phyloP scores from a whole-genome alignment of 2,113 vertebrate genomes.

The Polypterus senegalus region DNA sequence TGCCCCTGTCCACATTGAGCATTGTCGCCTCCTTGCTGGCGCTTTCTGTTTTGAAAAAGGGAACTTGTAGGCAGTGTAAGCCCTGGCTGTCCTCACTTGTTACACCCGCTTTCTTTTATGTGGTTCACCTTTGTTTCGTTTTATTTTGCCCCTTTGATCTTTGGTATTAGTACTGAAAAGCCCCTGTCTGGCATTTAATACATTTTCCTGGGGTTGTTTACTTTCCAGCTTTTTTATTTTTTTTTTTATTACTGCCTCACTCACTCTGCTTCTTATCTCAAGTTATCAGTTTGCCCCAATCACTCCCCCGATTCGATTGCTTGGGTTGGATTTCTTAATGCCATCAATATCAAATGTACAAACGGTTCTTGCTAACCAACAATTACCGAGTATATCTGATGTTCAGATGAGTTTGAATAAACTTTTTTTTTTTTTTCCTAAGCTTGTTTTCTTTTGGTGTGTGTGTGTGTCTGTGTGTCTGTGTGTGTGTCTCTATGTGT shows the following conservation, averaged over 20 bases:
- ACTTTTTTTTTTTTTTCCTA: slow-evolving; percentile 64
- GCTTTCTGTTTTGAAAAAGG: not conserved
- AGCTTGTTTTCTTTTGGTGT: slow-evolving; percentile 36
- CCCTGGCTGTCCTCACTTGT: not conserved
- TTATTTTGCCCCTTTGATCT: not conserved
- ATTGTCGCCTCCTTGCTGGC: no score
- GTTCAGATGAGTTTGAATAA: slow-evolving; percentile 86
- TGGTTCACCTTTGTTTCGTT: not conserved
- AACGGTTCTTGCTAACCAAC: slow-evolving; percentile 75
- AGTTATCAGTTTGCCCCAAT: slow-evolving; percentile 20
- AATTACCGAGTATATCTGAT: slow-evolving; percentile 74
- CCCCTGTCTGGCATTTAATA: not conserved
- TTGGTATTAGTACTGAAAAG: not conserved
- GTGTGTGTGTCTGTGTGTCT: no score
- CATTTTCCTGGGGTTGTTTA: not conserved
- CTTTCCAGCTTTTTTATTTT: not conserved
- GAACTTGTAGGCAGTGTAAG: slow-evolving; percentile 4
- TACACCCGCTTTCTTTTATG: no score
- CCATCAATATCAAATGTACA: slow-evolving; percentile 76
- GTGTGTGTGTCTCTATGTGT: no score
- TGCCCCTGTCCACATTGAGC: no score
- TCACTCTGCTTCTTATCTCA: slow-evolving; percentile 13
- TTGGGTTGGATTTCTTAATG: slow-evolving; percentile 58
- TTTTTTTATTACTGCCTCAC: slow-evolving; percentile 11
- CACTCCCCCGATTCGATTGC: slow-evolving; percentile 10